Percentiles rank a stretch among this genome's conserved stretches.
Conservation (phyloP, 1,140 invertebrate species). For the Eufriesea mexicana region DNA sequence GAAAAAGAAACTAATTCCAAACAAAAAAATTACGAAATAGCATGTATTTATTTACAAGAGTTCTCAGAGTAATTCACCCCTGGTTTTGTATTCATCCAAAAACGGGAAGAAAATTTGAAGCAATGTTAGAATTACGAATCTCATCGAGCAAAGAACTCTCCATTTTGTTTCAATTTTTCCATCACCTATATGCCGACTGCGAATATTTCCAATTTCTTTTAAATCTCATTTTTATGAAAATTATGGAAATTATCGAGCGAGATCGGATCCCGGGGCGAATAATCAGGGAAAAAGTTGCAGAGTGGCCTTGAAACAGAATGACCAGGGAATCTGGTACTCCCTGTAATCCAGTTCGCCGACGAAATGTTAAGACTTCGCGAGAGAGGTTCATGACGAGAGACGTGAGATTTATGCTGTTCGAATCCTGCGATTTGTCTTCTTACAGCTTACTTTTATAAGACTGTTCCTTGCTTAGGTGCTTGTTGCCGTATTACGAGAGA, state of each 20-base stretch:
- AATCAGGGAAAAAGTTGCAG: neutral
- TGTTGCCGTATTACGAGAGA: slow-evolving; percentile 47
- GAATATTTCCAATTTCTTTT: too few relatives aligned
- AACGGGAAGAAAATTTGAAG: too few relatives aligned
- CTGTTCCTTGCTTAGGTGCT: slow-evolving; percentile 36
- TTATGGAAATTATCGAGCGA: neutral
- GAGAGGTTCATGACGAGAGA: slow-evolving; percentile 40
- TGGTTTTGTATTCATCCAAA: too few relatives aligned
- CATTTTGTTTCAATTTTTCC: too few relatives aligned
- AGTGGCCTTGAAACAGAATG: neutral
- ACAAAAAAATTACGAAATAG: too few relatives aligned
- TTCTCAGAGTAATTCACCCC: too few relatives aligned
- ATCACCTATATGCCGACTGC: too few relatives aligned
- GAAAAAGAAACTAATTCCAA: too few relatives aligned
- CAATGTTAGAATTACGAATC: too few relatives aligned
- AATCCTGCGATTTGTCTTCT: slow-evolving; percentile 45
- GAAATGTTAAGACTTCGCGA: slow-evolving; percentile 25
- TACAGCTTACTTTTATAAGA: slow-evolving; percentile 43
- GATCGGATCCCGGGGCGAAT: neutral
- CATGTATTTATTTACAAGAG: too few relatives aligned
- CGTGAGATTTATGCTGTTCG: slow-evolving; percentile 45
- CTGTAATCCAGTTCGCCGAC: slow-evolving; percentile 15
- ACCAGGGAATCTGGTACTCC: neutral
- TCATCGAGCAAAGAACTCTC: too few relatives aligned
- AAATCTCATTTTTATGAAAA: too few relatives aligned